phyloP scores from a whole-genome alignment of 2,888 invertebrate genomes.

The Lampropteryx suffumata region DNA sequence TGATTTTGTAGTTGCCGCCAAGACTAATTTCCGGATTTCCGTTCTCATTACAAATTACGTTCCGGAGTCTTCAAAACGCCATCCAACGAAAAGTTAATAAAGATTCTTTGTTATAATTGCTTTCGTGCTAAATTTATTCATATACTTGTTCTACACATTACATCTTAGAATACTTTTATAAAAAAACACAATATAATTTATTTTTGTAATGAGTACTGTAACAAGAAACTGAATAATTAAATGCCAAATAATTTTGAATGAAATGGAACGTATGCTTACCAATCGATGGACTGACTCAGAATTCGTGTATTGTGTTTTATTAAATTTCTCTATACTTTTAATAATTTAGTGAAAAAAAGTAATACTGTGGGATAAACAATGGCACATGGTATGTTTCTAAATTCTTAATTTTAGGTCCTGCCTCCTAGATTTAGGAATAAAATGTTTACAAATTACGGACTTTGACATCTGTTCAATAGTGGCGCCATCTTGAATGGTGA shows the following conservation, averaged over 20 bases:
- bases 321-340: slow-evolving; percentile 28
- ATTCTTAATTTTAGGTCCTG: slow-evolving; percentile 20
- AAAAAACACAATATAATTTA: too few relatives aligned
- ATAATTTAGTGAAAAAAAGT: slow-evolving; percentile 25
- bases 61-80: neutral
- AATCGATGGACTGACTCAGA: slow-evolving; percentile 52
- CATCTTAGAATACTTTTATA: too few relatives aligned
- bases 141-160: too few relatives aligned
- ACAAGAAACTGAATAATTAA: too few relatives aligned
- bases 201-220: too few relatives aligned
- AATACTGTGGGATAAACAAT: slow-evolving; percentile 43
- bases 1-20: slow-evolving; percentile 47
- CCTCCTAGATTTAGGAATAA: slow-evolving; percentile 16
- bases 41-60: slow-evolving; percentile 19
- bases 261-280: slow-evolving; percentile 43
- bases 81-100: too few relatives aligned
- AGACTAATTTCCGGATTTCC: slow-evolving; percentile 28
- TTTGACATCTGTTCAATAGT: slow-evolving; percentile 63
- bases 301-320: slow-evolving; percentile 42
- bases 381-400: slow-evolving; percentile 64
- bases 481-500: slow-evolving; percentile 69
- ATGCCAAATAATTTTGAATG: neutral
- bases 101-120: too few relatives aligned
- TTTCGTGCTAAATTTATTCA: too few relatives aligned
- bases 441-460: slow-evolving; percentile 44